phyloP scores from a whole-genome alignment of 2,888 invertebrate species.

The Drosophila mayaguana region DNA sequence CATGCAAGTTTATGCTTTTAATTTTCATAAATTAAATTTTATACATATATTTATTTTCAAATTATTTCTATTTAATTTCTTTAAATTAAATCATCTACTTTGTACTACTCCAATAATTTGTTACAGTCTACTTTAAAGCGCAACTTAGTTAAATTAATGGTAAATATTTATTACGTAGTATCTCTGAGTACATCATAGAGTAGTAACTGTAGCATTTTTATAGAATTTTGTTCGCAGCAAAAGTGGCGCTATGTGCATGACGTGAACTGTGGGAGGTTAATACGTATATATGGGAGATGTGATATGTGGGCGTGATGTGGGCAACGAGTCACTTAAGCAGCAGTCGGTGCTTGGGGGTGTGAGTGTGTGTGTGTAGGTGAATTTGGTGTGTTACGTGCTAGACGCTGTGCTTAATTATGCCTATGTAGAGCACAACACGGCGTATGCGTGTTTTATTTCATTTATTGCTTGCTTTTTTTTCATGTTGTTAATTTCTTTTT shows the following conservation, averaged over 20 bases:
- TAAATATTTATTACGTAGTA: conserved; percentile 1
- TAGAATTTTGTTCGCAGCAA: conserved; percentile 24
- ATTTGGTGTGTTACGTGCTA: conserved; percentile 42
- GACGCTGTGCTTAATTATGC: conserved; percentile 67
- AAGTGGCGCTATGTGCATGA: conserved; percentile 74
- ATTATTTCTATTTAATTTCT: background rate
- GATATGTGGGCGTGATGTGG: conserved; percentile 48
- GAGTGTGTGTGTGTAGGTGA: conserved; percentile 12
- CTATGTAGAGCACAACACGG: conserved; percentile 48
- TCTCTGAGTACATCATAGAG: conserved; percentile 12
- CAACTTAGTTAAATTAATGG: background rate
- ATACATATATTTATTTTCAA: background rate
- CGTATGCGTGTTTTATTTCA: conserved; percentile 64
- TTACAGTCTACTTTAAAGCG: conserved; percentile 23
- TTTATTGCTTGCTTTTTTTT: conserved; percentile 19
- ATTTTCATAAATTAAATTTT: background rate
- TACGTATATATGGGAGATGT: conserved; percentile 30
- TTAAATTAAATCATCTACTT: background rate
- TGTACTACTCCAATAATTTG: background rate
- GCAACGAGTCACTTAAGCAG: conserved; percentile 39
- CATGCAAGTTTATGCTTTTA: background rate
- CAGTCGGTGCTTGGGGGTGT: conserved; percentile 17
- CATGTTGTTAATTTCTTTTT: conserved; percentile 21
- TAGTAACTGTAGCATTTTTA: background rate
- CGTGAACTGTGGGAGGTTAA: conserved; percentile 52